Evolutionary conservation across 2,797 vertebrate genomes (phyloP), one percentile per base, ranked within the genome.

Genomic region (Sebastes nivosus): DNA sequence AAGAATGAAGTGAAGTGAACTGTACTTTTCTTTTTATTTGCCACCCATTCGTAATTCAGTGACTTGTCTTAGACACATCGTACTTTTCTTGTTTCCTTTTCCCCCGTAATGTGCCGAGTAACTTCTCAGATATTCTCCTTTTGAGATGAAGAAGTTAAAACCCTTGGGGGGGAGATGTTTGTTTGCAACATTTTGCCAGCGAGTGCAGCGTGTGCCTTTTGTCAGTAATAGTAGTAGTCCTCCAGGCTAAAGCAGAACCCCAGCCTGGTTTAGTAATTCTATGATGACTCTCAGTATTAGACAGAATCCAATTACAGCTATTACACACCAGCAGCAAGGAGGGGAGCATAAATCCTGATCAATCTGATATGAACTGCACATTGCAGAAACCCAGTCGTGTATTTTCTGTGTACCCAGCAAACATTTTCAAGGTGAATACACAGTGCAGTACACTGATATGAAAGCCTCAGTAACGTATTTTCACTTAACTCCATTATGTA

Each of bases 261-360:
- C 2, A 70, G 27, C 38, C 64, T 67, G 54, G 30, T 77, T 72
- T 32, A 87, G 72, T 84, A 25, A 79, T 81, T 86, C 4, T 27
- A 76, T 25, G 64, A 80, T 76, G 75, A 46, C 68, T 70, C 8
- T 1, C 58, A 65, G 77, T 79, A 34, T 78, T 60, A 63, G 38
- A 77, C 72, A 55, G 25, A 88, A 90, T 82, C 20, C 38, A 79
- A 67, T 91, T 82, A 87, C 66, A 78, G 67, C 6, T 50, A 55
- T 82, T 72, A 73, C 79, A 83, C 74, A 69, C 29, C 59, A 69
- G 58, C 30, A 65, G 36, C 60, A 34, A 73, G 75, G 69, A 63
- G 25, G 12, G 6, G 20, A 34, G 5, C 55, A 68, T 83, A 59
- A 30, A 69, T 74, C 72, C 55, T 58, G 63, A 80, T 77, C 65